These are phyloP conservation scores for Lasioglossum baleicum DNA, from an alignment of 1,140 invertebrate genomes.

Conservation along the genomic window DNA sequence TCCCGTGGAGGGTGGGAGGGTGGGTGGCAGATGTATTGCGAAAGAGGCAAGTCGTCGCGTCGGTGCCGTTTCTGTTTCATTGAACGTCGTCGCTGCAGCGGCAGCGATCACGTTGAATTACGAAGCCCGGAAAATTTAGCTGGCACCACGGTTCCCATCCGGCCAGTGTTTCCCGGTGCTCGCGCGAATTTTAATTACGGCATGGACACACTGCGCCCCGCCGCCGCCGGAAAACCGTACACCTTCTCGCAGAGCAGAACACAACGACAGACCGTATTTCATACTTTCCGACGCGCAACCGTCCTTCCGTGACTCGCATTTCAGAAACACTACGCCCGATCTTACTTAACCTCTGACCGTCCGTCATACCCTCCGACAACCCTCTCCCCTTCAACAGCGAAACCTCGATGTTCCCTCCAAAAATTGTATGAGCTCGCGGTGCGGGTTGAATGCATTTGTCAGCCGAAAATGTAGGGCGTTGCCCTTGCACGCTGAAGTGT, in stretches of 20 bases:
- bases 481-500: too few species aligned
- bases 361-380: too few species aligned
- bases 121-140: neutral
- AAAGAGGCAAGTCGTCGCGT: neutral
- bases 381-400: too few species aligned
- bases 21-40: neutral
- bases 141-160: neutral
- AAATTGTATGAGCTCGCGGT: too few species aligned
- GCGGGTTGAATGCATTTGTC: too few species aligned
- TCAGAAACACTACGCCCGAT: neutral
- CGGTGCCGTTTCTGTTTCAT: neutral
- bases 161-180: too few species aligned
- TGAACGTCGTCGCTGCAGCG: neutral
- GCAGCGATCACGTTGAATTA: constrained; percentile 8
- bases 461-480: too few species aligned
- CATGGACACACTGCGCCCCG: neutral
- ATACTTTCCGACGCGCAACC: neutral
- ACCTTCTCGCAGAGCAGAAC: neutral
- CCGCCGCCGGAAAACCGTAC: neutral
- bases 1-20: too few species aligned
- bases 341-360: too few species aligned
- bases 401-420: too few species aligned
- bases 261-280: constrained; percentile 7
- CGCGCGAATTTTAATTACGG: neutral
- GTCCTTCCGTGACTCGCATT: constrained; percentile 13